Percentiles rank a stretch among this genome's conserved stretches.
Conservation (phyloP, 1,140 invertebrate species). For the Bombus terrestris region DNA sequence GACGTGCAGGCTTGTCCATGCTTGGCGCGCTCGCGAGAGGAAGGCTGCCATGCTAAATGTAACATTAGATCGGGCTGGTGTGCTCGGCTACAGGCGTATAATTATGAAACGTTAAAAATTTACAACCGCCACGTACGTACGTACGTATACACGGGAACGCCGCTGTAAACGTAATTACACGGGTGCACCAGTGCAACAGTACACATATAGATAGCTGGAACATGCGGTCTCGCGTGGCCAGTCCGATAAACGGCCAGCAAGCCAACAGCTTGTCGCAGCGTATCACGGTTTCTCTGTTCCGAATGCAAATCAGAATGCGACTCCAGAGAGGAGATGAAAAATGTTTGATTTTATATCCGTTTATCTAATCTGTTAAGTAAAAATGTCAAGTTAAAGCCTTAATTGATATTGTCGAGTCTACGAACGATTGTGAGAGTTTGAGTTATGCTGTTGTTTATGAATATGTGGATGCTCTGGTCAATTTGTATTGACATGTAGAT, state of each 20-base stretch:
- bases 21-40: background rate
- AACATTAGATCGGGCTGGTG: constrained; percentile 39
- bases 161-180: constrained; percentile 45
- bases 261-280: constrained; percentile 28
- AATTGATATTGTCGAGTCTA: background rate
- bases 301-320: constrained; percentile 40
- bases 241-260: constrained; percentile 29
- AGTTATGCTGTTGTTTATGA: no score
- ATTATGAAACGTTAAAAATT: constrained; percentile 54
- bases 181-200: background rate
- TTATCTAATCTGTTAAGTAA: constrained; percentile 12
- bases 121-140: constrained; percentile 26
- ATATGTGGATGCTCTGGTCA: no score
- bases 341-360: background rate
- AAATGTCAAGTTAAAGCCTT: background rate
- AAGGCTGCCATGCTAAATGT: constrained; percentile 22
- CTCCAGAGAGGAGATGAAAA: constrained; percentile 4
- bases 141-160: background rate
- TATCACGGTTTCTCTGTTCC: constrained; percentile 47
- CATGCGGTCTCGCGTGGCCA: constrained; percentile 14
- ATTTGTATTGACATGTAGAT: no score
- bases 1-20: constrained; percentile 16
- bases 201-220: background rate
- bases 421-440: no score
- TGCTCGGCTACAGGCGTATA: constrained; percentile 24